Evolutionary conservation across 2,888 invertebrate species (phyloP).

Genomic region (Gisinianus flammeolus): DNA sequence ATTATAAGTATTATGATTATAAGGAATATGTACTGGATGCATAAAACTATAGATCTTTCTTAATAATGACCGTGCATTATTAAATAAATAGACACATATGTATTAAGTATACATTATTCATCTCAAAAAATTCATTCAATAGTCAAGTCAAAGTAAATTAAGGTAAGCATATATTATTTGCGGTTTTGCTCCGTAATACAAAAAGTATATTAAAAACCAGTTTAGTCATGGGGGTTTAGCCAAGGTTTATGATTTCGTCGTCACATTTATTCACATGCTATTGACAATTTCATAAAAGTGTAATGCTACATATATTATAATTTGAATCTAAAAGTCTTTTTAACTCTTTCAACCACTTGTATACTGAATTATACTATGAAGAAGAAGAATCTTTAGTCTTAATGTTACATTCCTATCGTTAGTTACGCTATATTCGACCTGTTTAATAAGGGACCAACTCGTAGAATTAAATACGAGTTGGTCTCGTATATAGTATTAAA

Average conservation of each 20-base stretch:
- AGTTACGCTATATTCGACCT: not conserved
- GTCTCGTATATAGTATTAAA: not conserved
- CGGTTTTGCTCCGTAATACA: not conserved
- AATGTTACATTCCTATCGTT: not conserved
- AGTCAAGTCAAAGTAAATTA: not conserved
- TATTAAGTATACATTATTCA: no score
- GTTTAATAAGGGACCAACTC: not conserved
- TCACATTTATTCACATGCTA: not conserved
- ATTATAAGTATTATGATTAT: no score
- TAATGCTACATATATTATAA: no score
- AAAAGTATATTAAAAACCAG: slow-evolving; percentile 21
- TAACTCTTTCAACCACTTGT: not conserved
- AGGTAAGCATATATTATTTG: not conserved
- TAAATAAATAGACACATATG: no score
- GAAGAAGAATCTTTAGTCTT: not conserved
- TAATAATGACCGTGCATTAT: no score
- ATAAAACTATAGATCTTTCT: no score
- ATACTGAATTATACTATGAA: not conserved
- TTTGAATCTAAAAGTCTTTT: no score
- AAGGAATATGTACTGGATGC: no score
- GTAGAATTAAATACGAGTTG: not conserved
- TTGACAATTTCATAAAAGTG: not conserved
- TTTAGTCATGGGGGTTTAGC: slow-evolving; percentile 25
- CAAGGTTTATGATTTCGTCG: not conserved
- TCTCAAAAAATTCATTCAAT: not conserved